Conservation (phyloP, 2,113 vertebrate genomes). For the Aix galericulata region DNA sequence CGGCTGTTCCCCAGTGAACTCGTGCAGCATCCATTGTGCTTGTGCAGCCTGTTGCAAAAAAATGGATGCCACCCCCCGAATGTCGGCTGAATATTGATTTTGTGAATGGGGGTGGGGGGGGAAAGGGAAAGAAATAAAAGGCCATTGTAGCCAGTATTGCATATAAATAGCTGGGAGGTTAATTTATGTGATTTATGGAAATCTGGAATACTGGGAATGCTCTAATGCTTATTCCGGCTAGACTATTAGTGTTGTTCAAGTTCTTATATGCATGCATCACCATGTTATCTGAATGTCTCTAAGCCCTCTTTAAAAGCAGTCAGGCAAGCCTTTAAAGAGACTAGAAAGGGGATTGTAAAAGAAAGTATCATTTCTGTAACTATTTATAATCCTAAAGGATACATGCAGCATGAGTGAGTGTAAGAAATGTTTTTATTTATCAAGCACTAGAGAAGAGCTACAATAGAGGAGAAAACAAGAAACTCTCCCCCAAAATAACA, state of each 20-base stretch:
- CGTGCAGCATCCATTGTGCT: slow-evolving; percentile 49
- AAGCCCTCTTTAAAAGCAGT: slow-evolving; percentile 44
- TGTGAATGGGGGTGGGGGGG: neutral
- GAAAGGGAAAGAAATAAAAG: slow-evolving; percentile 50
- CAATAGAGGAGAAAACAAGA: neutral
- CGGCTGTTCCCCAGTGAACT: slow-evolving; percentile 35
- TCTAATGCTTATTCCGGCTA: slow-evolving; percentile 53
- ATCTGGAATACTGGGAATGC: slow-evolving; percentile 66
- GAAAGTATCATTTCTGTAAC: neutral
- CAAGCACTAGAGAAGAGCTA: slow-evolving; percentile 1
- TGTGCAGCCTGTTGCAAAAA: slow-evolving; percentile 62
- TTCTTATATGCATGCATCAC: slow-evolving; percentile 24
- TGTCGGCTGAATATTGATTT: slow-evolving; percentile 58
- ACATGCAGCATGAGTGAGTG: neutral
- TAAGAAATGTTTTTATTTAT: slow-evolving; percentile 32
- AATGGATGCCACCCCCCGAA: slow-evolving; percentile 48
- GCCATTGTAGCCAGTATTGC: slow-evolving; percentile 12
- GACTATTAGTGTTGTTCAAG: slow-evolving; percentile 18
- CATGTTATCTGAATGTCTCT: slow-evolving; percentile 19
- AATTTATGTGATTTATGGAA: slow-evolving; percentile 68
- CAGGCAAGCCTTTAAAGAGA: slow-evolving; percentile 34
- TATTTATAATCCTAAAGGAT: slow-evolving; percentile 51
- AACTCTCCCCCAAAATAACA: neutral
- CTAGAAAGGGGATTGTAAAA: slow-evolving; percentile 1
- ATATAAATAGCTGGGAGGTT: slow-evolving; percentile 51